Evolutionary conservation across 2,797 vertebrate genomes (phyloP), one percentile per base, ranked within the genome.

Genomic region (Phoxinus dragarum): DNA sequence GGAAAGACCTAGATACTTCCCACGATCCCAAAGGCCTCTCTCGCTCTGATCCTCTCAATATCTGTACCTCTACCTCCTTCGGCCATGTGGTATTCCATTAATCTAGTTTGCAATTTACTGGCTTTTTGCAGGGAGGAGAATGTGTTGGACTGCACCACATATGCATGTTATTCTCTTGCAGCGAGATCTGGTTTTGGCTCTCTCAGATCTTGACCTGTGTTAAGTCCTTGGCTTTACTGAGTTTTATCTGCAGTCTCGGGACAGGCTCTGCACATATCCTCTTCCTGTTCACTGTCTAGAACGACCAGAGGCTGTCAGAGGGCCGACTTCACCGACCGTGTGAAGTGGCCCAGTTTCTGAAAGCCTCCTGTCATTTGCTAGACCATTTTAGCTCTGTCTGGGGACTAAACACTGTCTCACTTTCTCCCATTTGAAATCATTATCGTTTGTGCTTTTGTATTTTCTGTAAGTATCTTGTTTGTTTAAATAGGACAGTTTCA

Each of bases 191-290:
- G 49, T 84, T 73, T 84, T 80, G 69, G 47, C 23, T 76, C 61
- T 54, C 61, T 87, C 71, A 84, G 82, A 84, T 73, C 82, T 87
- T 87, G 82, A 86, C 81, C 85, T 88, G n/a, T 80, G 36, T 80
- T 78, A 84, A 88, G 52, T 82, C 72, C 75, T 81, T 64, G 66
- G 64, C 81, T 86, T 86, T 88, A 84, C 87, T 83, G 61, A 80
- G 68, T 83, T 87, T 88, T 88, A 54, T 72, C 81, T 73, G 44
- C 56, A 84, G 64, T 84, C 73, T 75, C 19, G 44, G 61, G 69
- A 34, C 79, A 61, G 49, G 59, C 76, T 59, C 34, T 71, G 54
- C 61, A 74, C 87, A 86, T 82, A 80, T 88, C 82, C 67, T 84
- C 82, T 84, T 84, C 84, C 81, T 83, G 21, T 74, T 67, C 81